Base-by-base conservation (phyloP, 2,888 invertebrate genomes). In the Automeris io region DNA sequence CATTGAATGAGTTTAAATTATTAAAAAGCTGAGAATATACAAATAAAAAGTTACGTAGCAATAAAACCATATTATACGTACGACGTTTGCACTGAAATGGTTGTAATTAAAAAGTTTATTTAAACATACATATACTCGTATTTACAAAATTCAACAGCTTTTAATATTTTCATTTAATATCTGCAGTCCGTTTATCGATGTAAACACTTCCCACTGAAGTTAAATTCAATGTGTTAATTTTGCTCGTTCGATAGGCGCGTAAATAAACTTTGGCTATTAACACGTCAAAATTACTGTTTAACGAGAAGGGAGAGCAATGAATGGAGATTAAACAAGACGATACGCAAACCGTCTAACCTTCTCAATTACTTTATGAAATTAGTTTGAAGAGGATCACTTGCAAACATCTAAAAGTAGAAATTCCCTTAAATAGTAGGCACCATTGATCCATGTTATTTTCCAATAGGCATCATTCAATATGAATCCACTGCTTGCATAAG, bases 251-350 rank as follows among this genome's bases (percentile, higher is more conserved):
- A 70, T 70, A 64, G 61, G 62, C 61, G 67, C 68, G 71, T 72
- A 70, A 72, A 71, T 71, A 76, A 75, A 74, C 71, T 75, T 77
- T 62, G 60, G 66, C 78, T 72, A 76, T 81, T 79, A 79, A 72
- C 81, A 77, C 79, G 70, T 79, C 76, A 76, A 74, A 78, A 77
- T 77, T 75, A 73, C 63, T 73, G 68, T 77, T 77, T 74, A 73
- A 76, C 78, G 76, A 78, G 74, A 68, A 72, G 69, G 75, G 65
- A 67, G 66, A 62, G 67, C 71, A 70, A 69, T 72, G 70, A 77
- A 80, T 77, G 68, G 62, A 80, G 81, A 82, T 81, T 80, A 80
- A 79, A 76, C 77, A 73, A 71, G 72, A 64, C 68, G 73, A 79
- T 79, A 76, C 67, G 67, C 64, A 70, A 63, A 66, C 69, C 71